These are phyloP conservation scores for Gymnocheta viridis DNA, from an alignment of 2,888 invertebrate species.

Conservation along the genomic window DNA sequence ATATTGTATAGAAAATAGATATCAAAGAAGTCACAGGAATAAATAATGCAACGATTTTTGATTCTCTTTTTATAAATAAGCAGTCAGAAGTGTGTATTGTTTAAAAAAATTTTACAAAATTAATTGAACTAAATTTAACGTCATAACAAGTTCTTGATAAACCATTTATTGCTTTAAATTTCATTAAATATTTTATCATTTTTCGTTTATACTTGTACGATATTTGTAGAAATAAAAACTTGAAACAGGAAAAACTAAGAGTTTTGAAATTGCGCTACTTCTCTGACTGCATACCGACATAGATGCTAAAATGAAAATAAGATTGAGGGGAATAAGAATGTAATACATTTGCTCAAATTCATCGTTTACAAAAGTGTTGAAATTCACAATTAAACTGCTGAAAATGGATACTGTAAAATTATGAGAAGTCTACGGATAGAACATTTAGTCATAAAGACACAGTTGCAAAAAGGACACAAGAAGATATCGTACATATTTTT, in stretches of 20 bases:
- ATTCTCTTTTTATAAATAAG: too few relatives aligned
- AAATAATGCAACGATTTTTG: too few relatives aligned
- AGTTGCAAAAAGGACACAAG: background rate
- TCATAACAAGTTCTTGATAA: too few relatives aligned
- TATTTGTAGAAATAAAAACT: background rate
- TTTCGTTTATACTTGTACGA: background rate
- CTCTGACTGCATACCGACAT: constrained; percentile 10
- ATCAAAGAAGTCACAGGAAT: too few relatives aligned
- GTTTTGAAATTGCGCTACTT: background rate
- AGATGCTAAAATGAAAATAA: background rate
- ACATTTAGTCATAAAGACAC: background rate
- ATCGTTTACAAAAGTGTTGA: constrained; percentile 50
- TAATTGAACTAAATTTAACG: too few relatives aligned
- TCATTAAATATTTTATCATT: constrained; percentile 9
- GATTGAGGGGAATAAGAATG: background rate
- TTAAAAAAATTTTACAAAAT: too few relatives aligned
- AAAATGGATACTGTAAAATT: constrained; percentile 30
- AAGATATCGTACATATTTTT: background rate
- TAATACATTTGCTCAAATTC: constrained; percentile 5
- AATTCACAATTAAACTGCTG: constrained; percentile 61
- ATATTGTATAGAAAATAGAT: too few relatives aligned
- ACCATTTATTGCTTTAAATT: too few relatives aligned
- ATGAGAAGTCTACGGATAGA: background rate
- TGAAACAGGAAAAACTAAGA: background rate
- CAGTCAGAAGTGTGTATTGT: too few relatives aligned